These are phyloP conservation scores for Drosophila limbata DNA, from an alignment of 2,888 invertebrate genomes.

Conservation along the genomic window DNA sequence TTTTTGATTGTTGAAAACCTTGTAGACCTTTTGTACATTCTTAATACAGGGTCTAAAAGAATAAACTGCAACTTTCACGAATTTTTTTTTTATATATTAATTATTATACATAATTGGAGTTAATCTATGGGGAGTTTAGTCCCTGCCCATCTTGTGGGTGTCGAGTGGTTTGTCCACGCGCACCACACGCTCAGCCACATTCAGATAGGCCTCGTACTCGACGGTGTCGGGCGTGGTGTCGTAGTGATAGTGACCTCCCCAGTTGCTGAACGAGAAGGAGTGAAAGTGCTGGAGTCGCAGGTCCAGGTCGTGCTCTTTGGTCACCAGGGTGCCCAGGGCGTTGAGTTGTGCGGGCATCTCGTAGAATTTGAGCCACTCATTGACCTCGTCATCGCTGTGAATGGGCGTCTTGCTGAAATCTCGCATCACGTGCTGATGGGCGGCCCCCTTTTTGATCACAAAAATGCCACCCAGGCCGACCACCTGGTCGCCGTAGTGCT, in stretches of 20 bases:
- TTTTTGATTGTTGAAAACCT: too few relatives aligned
- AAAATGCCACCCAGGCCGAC: slow-evolving; percentile 96
- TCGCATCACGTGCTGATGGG: slow-evolving; percentile 97
- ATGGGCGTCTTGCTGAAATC: slow-evolving; percentile 93
- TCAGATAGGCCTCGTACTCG: slow-evolving; percentile 95
- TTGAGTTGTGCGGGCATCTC: slow-evolving; percentile 95
- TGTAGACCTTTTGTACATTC: neutral
- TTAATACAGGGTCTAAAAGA: neutral
- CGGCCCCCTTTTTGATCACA: slow-evolving; percentile 92
- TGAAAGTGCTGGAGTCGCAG: slow-evolving; percentile 98
- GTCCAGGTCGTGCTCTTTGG: slow-evolving; percentile 93
- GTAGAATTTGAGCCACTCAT: slow-evolving; percentile 96
- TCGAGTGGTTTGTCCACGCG: slow-evolving; percentile 90
- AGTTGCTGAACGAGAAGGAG: slow-evolving; percentile 92
- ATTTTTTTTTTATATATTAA: too few relatives aligned
- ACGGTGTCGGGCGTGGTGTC: slow-evolving; percentile 95
- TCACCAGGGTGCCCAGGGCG: slow-evolving; percentile 94
- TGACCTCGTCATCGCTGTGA: slow-evolving; percentile 90
- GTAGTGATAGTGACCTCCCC: slow-evolving; percentile 98
- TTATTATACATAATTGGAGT: slow-evolving; percentile 13
- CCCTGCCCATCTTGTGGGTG: slow-evolving; percentile 90
- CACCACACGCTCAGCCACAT: slow-evolving; percentile 90
- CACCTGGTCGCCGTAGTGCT: slow-evolving; percentile 87
- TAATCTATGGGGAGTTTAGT: slow-evolving; percentile 86
- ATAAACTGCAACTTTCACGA: too few relatives aligned